These are phyloP conservation scores for Micrasema minimum DNA, from an alignment of 1,140 invertebrate genomes.

Conservation along the genomic window DNA sequence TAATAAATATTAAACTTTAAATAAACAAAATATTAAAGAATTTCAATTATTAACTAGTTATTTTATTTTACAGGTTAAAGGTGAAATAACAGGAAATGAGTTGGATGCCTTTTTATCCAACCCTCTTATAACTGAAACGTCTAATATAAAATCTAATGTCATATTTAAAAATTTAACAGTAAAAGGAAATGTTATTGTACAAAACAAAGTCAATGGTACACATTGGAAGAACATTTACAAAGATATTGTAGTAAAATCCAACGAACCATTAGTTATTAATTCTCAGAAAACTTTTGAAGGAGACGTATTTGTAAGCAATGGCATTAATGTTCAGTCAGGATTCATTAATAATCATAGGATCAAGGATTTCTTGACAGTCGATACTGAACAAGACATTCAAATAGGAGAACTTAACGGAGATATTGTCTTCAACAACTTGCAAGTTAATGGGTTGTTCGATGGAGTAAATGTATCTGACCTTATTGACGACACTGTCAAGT, in stretches of 20 bases:
- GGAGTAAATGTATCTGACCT: slow-evolving; percentile 57
- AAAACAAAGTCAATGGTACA: slow-evolving; percentile 56
- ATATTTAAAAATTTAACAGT: slow-evolving; percentile 63
- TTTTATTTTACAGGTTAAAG: slow-evolving; percentile 58
- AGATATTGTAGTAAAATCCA: slow-evolving; percentile 57
- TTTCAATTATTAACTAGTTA: too few relatives aligned
- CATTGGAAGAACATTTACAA: slow-evolving; percentile 56
- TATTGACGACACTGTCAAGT: slow-evolving; percentile 55
- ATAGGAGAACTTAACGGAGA: slow-evolving; percentile 57
- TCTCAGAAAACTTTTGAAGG: slow-evolving; percentile 59
- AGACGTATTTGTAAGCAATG: slow-evolving; percentile 55
- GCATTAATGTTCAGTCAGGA: slow-evolving; percentile 56
- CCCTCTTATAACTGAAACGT: slow-evolving; percentile 58
- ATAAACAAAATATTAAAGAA: too few relatives aligned
- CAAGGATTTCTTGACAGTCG: slow-evolving; percentile 60
- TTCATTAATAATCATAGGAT: slow-evolving; percentile 60
- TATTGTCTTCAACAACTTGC: slow-evolving; percentile 59
- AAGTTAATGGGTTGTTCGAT: slow-evolving; percentile 55
- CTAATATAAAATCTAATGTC: slow-evolving; percentile 59
- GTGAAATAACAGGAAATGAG: slow-evolving; percentile 60
- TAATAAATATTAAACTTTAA: too few relatives aligned
- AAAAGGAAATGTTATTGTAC: slow-evolving; percentile 59
- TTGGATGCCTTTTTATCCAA: slow-evolving; percentile 62
- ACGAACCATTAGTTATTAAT: slow-evolving; percentile 56
- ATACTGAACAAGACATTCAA: slow-evolving; percentile 59